phyloP scores from a whole-genome alignment of 2,888 invertebrate genomes.

The Pharmacophagus antenor region DNA sequence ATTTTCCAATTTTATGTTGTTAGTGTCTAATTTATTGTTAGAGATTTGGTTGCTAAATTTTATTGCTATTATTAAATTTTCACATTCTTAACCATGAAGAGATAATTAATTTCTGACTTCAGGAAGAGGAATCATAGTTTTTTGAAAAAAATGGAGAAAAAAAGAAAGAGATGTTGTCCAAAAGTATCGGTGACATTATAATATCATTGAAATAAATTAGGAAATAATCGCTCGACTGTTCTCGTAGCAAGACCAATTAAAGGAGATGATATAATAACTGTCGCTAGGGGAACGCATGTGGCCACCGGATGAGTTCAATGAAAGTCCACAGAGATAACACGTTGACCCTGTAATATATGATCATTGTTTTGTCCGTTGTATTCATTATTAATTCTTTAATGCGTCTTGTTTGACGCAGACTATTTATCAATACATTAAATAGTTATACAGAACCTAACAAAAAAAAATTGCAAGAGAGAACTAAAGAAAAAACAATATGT shows the following conservation, averaged over 20 bases:
- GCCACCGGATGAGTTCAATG: slow-evolving; percentile 56
- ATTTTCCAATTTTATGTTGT: too few species aligned
- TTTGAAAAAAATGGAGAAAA: not conserved
- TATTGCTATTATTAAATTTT: too few species aligned
- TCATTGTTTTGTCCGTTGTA: slow-evolving; percentile 14
- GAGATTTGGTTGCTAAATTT: too few species aligned
- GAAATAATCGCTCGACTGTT: slow-evolving; percentile 29
- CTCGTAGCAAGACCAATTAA: slow-evolving; percentile 37
- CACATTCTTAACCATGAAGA: too few species aligned
- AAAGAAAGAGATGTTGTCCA: not conserved
- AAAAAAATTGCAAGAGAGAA: not conserved
- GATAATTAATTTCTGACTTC: too few species aligned
- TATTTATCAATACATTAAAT: not conserved
- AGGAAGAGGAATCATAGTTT: too few species aligned
- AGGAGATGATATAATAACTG: slow-evolving; percentile 43
- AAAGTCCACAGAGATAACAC: slow-evolving; percentile 51
- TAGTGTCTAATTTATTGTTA: too few species aligned
- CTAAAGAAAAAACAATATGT: too few species aligned
- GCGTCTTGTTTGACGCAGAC: not conserved
- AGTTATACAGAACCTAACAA: not conserved
- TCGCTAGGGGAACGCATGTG: slow-evolving; percentile 47
- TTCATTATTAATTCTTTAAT: not conserved
- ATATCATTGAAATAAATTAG: slow-evolving; percentile 29
- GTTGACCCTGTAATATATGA: slow-evolving; percentile 41
- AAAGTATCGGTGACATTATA: slow-evolving; percentile 12